These are phyloP conservation scores for Hydractinia symbiolongicarpus DNA, from an alignment of 30 jellyfish, hydroid and myxozoan genomes.

Conservation along the genomic window DNA sequence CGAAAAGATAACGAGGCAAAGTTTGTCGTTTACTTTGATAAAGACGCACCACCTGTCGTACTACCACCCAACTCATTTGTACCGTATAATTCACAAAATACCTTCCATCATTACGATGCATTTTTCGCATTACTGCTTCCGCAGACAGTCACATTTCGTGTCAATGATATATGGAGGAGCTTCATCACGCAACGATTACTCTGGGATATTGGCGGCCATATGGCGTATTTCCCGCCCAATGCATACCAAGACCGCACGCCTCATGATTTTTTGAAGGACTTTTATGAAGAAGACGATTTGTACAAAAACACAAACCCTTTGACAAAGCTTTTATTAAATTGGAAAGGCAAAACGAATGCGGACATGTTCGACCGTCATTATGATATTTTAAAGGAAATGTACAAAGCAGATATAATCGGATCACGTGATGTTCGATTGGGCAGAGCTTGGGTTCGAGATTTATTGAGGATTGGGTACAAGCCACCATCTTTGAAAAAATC, in stretches of 20 bases:
- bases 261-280: constrained; percentile 70
- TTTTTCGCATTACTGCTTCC: constrained; percentile 78
- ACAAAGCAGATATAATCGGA: constrained; percentile 63
- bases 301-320: constrained; percentile 56
- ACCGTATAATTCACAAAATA: constrained; percentile 92
- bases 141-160: constrained; percentile 73
- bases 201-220: constrained; percentile 96
- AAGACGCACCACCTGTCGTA: constrained; percentile 63
- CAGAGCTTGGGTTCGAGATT: constrained; percentile 89
- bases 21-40: constrained; percentile 68
- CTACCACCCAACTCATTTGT: constrained; percentile 71
- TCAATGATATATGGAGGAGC: constrained; percentile 92
- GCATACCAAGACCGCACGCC: constrained; percentile 94
- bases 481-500: constrained; percentile 46
- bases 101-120: constrained; percentile 63
- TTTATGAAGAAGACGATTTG: constrained; percentile 74
- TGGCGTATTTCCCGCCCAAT: constrained; percentile 88
- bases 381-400: constrained; percentile 59
- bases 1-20: constrained; percentile 71
- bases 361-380: constrained; percentile 64
- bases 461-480: constrained; percentile 68
- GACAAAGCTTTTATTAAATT: constrained; percentile 53
- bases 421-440: constrained; percentile 69
- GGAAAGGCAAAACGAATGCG: constrained; percentile 50
- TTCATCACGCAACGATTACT: constrained; percentile 76